Evolutionary conservation across 2,113 vertebrate species (phyloP).

Genomic region (Origma solitaria): DNA sequence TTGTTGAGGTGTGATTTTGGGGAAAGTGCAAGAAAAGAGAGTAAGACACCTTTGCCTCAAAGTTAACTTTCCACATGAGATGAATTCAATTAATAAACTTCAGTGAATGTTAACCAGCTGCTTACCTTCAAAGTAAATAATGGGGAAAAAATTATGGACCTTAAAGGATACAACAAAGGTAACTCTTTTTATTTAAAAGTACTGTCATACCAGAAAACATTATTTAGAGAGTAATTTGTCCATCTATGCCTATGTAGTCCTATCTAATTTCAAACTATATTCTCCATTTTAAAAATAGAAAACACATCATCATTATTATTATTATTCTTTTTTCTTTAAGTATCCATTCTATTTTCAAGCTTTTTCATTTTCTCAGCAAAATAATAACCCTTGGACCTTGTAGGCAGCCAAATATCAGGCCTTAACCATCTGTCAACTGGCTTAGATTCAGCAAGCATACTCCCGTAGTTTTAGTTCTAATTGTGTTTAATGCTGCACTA

Average conservation of each 20-base stretch:
- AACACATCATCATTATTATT: background rate
- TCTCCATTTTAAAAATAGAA: slow-evolving; percentile 18
- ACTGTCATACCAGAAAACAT: background rate
- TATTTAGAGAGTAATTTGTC: background rate
- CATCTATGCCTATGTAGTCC: background rate
- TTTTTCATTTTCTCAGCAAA: slow-evolving; percentile 77
- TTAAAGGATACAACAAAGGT: background rate
- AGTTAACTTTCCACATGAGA: background rate
- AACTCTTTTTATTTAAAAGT: background rate
- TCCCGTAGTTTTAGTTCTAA: slow-evolving; percentile 84
- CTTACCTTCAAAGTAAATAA: background rate
- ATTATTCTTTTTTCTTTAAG: background rate
- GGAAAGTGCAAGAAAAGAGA: background rate
- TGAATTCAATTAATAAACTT: slow-evolving; percentile 14
- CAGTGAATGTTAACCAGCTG: background rate
- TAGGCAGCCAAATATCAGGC: slow-evolving; percentile 76
- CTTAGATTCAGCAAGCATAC: slow-evolving; percentile 80
- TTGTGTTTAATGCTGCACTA: slow-evolving; percentile 89
- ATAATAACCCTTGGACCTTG: slow-evolving; percentile 76
- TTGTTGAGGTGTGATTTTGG: background rate
- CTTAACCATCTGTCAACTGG: slow-evolving; percentile 87
- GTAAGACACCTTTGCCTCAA: background rate
- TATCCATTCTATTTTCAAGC: slow-evolving; percentile 40
- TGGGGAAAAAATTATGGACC: background rate
- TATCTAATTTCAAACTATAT: background rate